These are phyloP conservation scores for Megaceryle alcyon DNA, from an alignment of 2,797 vertebrate genomes.

Conservation along the genomic window DNA sequence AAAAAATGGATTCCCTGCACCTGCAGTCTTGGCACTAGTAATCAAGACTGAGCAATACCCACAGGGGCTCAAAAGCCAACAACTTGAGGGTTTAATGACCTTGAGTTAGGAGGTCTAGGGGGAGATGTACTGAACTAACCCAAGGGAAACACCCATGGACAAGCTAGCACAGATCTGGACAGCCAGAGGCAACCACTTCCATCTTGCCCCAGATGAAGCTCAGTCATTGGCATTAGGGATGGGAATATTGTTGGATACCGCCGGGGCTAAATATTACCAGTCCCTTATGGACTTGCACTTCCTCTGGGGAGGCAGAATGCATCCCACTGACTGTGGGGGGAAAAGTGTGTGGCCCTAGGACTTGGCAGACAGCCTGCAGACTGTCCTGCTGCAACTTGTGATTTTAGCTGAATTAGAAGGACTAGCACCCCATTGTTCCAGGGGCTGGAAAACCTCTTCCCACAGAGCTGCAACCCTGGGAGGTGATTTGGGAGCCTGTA, in stretches of 20 bases:
- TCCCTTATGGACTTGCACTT: not conserved
- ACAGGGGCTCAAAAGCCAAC: not conserved
- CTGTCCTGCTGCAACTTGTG: not conserved
- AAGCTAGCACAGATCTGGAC: not conserved
- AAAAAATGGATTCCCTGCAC: not conserved
- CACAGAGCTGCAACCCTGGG: not conserved
- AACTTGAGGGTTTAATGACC: not conserved
- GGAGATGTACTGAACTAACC: not conserved
- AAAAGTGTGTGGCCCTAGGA: fast-evolving
- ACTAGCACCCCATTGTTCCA: not conserved
- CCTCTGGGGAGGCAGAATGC: not conserved
- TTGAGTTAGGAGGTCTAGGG: not conserved
- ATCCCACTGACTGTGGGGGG: fast-evolving
- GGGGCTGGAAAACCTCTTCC: not conserved
- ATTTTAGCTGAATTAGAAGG: not conserved
- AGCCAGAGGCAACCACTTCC: not conserved
- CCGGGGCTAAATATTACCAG: fast-evolving
- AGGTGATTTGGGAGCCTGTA: not conserved
- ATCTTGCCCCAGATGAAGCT: not conserved
- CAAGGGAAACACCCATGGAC: not conserved
- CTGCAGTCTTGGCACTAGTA: not conserved
- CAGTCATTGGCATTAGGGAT: fast-evolving
- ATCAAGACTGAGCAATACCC: not conserved
- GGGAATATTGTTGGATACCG: not conserved
- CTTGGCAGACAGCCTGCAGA: not conserved